A percentile compares a stretch with the other conserved stretches of the same genome.
Evolutionary conservation across 2,888 invertebrate species (phyloP).

Genomic region (Rotaria magnacalcarata): DNA sequence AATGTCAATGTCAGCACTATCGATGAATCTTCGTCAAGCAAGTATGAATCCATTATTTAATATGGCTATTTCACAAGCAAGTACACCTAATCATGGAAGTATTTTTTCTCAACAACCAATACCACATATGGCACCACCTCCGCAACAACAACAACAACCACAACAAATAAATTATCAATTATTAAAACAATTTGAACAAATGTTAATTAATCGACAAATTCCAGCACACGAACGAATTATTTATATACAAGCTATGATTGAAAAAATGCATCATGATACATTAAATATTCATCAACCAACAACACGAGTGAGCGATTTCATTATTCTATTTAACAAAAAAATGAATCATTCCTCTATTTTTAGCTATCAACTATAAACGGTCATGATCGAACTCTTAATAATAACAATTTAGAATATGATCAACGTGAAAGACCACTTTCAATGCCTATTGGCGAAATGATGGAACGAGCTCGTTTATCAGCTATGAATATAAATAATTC

Average conservation of each 20-base stretch:
- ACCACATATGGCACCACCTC: background rate
- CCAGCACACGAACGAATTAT: background rate
- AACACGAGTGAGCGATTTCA: background rate
- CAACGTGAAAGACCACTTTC: background rate
- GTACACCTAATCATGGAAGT: background rate
- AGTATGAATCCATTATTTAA: background rate
- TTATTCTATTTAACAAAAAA: background rate
- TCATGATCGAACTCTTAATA: background rate
- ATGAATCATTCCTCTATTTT: background rate
- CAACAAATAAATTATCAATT: background rate
- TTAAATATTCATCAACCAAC: background rate
- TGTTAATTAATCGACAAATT: background rate
- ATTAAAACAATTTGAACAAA: slow-evolving; percentile 31
- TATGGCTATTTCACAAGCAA: slow-evolving; percentile 17
- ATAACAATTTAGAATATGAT: background rate
- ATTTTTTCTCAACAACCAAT: background rate
- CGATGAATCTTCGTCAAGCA: background rate
- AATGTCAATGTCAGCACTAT: background rate
- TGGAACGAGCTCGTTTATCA: background rate
- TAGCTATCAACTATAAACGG: background rate
- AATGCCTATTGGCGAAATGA: background rate
- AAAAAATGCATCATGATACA: background rate
- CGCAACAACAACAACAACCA: background rate
- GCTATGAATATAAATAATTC: background rate
- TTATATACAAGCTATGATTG: background rate